phyloP scores from a whole-genome alignment of 2,888 invertebrate genomes.

The Caenorhabditis sp. region DNA sequence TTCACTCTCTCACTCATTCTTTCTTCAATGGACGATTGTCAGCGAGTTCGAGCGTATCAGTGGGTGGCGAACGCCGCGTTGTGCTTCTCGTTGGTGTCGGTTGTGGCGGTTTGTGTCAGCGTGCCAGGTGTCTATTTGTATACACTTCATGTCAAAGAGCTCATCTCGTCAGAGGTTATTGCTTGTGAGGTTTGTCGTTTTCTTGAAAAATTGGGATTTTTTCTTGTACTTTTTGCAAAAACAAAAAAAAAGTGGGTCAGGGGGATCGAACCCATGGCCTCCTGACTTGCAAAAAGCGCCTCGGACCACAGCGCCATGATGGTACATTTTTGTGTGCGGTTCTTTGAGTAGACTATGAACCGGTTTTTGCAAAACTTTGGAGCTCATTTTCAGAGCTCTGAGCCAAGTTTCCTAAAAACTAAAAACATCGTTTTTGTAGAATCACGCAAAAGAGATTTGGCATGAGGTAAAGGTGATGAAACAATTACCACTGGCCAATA shows the following conservation, averaged over 20 bases:
- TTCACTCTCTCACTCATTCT: neutral
- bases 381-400: too few species aligned
- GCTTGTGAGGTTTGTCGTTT: slow-evolving; percentile 32
- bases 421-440: slow-evolving; percentile 12
- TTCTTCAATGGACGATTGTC: slow-evolving; percentile 40
- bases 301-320: too few species aligned
- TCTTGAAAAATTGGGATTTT: neutral
- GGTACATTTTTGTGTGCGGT: too few species aligned
- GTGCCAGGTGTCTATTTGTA: slow-evolving; percentile 34
- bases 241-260: too few species aligned
- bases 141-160: slow-evolving; percentile 30
- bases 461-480: slow-evolving; percentile 35
- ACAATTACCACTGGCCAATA: slow-evolving; percentile 26
- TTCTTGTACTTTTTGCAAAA: neutral
- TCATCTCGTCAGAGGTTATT: slow-evolving; percentile 26
- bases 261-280: too few species aligned
- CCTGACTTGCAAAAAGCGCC: too few species aligned
- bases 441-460: slow-evolving; percentile 29
- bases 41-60: slow-evolving; percentile 35
- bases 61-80: slow-evolving; percentile 38
- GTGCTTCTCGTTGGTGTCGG: slow-evolving; percentile 35
- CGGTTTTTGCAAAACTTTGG: too few species aligned
- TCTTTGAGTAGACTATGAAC: too few species aligned
- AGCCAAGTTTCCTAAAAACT: too few species aligned
- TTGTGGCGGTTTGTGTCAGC: slow-evolving; percentile 28